Percentiles rank a stretch among this genome's conserved stretches.
Evolutionary conservation across 2,113 vertebrate species (phyloP).

Genomic region (Prietella phreatophila): DNA sequence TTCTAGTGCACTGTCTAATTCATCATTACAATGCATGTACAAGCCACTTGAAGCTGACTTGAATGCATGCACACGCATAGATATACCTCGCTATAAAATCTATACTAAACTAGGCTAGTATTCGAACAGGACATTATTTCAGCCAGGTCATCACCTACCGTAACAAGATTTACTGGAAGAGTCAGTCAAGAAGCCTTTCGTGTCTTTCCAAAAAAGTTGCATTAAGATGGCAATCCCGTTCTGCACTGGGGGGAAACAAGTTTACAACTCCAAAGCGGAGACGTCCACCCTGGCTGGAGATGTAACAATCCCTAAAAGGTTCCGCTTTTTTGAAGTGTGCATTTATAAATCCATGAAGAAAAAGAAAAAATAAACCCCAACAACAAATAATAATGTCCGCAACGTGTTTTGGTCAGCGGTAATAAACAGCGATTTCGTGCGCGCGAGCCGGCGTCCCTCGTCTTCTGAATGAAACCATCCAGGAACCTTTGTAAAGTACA

Average conservation of each 20-base stretch:
- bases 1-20: slow-evolving; percentile 36
- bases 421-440: slow-evolving; percentile 55
- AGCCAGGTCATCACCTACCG: slow-evolving; percentile 58
- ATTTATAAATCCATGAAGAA: slow-evolving; percentile 67
- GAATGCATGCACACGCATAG: not conserved
- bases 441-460: slow-evolving; percentile 59
- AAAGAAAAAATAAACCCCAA: not conserved
- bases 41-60: not conserved
- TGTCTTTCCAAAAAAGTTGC: slow-evolving; percentile 79
- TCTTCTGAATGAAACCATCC: slow-evolving; percentile 88
- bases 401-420: slow-evolving; percentile 10
- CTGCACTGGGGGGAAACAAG: slow-evolving; percentile 55
- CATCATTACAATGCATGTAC: not conserved
- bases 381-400: slow-evolving; percentile 44
- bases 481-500: slow-evolving; percentile 64
- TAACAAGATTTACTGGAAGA: slow-evolving; percentile 59
- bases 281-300: slow-evolving; percentile 43
- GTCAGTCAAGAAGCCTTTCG: slow-evolving; percentile 64
- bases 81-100: not conserved
- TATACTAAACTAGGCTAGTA: not conserved
- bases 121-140: not conserved
- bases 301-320: slow-evolving; percentile 53
- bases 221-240: slow-evolving; percentile 76
- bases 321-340: slow-evolving; percentile 32
- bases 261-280: slow-evolving; percentile 44